Conservation (phyloP, 2,797 vertebrate species). For the Notolabrus celidotus region DNA sequence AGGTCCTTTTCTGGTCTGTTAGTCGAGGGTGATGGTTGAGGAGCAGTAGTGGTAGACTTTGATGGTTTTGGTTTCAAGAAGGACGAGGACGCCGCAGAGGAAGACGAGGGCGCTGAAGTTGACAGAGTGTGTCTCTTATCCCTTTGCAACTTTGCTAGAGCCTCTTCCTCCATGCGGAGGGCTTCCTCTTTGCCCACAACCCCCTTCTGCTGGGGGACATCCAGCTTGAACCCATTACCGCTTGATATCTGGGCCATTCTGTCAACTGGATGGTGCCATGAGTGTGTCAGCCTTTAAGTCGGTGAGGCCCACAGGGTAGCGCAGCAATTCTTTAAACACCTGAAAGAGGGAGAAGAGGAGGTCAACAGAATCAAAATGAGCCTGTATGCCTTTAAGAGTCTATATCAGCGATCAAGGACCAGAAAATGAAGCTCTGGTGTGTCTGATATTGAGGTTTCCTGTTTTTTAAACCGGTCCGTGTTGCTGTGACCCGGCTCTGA, state of each 20-base stretch:
- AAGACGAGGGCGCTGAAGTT: constrained; percentile 72
- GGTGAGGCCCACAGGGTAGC: constrained; percentile 34
- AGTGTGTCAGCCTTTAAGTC: constrained; percentile 69
- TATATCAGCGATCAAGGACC: background rate
- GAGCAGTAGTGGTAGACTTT: constrained; percentile 69
- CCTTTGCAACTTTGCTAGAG: constrained; percentile 93
- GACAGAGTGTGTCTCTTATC: constrained; percentile 84
- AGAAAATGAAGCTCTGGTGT: too few species aligned
- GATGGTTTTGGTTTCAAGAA: constrained; percentile 60
- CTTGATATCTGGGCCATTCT: constrained; percentile 96
- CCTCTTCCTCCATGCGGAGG: constrained; percentile 97
- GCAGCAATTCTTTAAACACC: constrained; percentile 75
- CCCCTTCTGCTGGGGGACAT: constrained; percentile 88
- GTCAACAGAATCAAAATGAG: too few species aligned
- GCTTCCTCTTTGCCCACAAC: constrained; percentile 96
- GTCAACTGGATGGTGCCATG: constrained; percentile 85
- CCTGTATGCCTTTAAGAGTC: too few species aligned
- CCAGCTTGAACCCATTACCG: constrained; percentile 91
- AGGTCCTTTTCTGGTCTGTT: constrained; percentile 92
- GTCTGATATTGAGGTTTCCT: too few species aligned
- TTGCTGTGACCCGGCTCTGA: constrained; percentile 16
- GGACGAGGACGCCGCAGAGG: constrained; percentile 50
- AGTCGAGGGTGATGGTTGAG: constrained; percentile 70
- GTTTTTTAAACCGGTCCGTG: too few species aligned
- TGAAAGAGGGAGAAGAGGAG: constrained; percentile 62